Evolutionary conservation across 2,113 vertebrate genomes (phyloP).

Genomic region (Mastomys natalensis): DNA sequence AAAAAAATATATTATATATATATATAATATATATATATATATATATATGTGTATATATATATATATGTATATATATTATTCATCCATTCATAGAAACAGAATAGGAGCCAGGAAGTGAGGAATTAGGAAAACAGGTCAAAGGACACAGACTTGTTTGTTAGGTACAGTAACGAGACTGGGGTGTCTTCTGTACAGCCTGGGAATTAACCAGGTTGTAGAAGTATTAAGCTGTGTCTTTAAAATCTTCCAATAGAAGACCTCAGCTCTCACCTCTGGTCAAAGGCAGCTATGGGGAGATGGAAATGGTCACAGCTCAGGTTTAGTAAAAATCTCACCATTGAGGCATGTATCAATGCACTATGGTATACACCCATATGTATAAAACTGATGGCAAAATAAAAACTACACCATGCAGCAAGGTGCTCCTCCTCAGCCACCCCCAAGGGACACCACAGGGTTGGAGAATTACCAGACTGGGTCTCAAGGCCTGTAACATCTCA

Average conservation of each 20-base stretch:
- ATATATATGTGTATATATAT: too few relatives aligned
- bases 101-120: fast-evolving
- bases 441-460: background rate
- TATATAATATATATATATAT: too few relatives aligned
- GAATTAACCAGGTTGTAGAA: too few relatives aligned
- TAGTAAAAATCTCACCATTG: background rate
- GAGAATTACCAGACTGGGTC: background rate
- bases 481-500: background rate
- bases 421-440: background rate
- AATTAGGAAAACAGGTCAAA: background rate
- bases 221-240: background rate
- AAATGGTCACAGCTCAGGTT: background rate
- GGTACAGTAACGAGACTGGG: too few relatives aligned
- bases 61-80: too few relatives aligned
- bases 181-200: fast-evolving
- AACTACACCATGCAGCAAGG: fast-evolving
- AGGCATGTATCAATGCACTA: too few relatives aligned
- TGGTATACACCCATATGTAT: background rate
- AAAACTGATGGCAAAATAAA: background rate
- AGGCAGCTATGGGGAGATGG: background rate
- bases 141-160: too few relatives aligned
- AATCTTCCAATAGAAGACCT: background rate
- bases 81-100: background rate
- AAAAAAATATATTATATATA: too few relatives aligned
- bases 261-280: background rate